These are phyloP conservation scores for Dermatemys mawii DNA, from an alignment of 2,113 vertebrate genomes.

Conservation along the genomic window DNA sequence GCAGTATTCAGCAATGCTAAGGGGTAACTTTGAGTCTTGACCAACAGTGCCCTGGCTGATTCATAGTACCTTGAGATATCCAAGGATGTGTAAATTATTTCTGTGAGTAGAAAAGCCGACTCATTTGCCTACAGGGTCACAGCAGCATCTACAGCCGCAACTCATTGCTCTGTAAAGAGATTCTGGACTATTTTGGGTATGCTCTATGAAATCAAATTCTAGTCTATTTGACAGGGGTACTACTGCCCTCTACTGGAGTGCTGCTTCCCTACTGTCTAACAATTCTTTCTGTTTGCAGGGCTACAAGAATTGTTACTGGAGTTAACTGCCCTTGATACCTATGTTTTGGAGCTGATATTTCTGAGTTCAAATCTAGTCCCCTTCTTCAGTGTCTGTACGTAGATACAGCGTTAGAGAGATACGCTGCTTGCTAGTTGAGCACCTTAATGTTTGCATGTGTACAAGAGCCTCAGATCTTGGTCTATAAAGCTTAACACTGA, in stretches of 20 bases:
- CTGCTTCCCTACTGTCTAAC: not conserved
- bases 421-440: too few relatives aligned
- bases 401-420: not conserved
- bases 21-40: not conserved
- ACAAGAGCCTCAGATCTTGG: not conserved
- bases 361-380: not conserved
- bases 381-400: not conserved
- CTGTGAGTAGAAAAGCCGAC: not conserved
- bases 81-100: not conserved
- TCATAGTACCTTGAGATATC: fast-evolving
- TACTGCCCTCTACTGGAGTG: not conserved
- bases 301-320: not conserved
- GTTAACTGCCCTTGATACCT: too few relatives aligned
- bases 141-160: not conserved
- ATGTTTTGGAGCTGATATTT: not conserved
- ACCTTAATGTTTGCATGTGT: not conserved
- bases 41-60: not conserved
- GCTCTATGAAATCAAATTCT: not conserved
- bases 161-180: not conserved
- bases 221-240: not conserved
- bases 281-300: not conserved
- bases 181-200: not conserved
- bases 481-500: not conserved
- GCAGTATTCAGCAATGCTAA: not conserved
- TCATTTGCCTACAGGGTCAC: not conserved